Evolutionary conservation across 35 echinoderm and acorn worm species (phyloP).

Genomic region (Ophioderma brevispina): DNA sequence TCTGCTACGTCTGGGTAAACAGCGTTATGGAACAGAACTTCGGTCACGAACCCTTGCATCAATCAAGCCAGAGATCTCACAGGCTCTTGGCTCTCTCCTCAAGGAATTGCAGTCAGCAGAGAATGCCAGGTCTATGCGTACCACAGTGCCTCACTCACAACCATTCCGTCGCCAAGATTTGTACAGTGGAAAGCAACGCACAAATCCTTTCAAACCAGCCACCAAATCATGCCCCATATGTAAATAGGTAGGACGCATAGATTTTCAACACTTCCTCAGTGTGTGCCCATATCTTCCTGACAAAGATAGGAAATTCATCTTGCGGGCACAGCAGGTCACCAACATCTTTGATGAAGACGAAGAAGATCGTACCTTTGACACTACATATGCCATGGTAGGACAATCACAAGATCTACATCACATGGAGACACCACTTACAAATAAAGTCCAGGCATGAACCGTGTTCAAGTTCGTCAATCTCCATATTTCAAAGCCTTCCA

Average conservation of each 20-base stretch:
- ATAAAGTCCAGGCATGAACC: too few species aligned
- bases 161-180: neutral
- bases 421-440: too few species aligned
- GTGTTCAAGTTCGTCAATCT: slow-evolving; percentile 32
- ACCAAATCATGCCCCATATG: slow-evolving; percentile 37
- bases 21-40: slow-evolving; percentile 71
- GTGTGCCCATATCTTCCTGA: slow-evolving; percentile 51
- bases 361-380: neutral
- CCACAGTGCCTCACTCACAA: neutral
- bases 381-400: neutral
- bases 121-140: slow-evolving; percentile 23
- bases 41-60: slow-evolving; percentile 46
- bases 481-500: slow-evolving; percentile 42
- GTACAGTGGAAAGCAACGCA: too few species aligned
- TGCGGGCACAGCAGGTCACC: slow-evolving; percentile 38
- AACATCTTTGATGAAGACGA: slow-evolving; percentile 28
- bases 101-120: slow-evolving; percentile 34
- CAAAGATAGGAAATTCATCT: slow-evolving; percentile 29
- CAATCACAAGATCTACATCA: too few species aligned
- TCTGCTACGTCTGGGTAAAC: slow-evolving; percentile 49
- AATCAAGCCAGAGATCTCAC: slow-evolving; percentile 60
- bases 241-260: slow-evolving; percentile 30
- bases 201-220: too few species aligned
- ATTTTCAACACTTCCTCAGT: slow-evolving; percentile 52
- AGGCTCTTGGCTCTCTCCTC: slow-evolving; percentile 33